Base-by-base conservation (phyloP, 2,888 invertebrate species). In the Sarcophaga caerulescens region DNA sequence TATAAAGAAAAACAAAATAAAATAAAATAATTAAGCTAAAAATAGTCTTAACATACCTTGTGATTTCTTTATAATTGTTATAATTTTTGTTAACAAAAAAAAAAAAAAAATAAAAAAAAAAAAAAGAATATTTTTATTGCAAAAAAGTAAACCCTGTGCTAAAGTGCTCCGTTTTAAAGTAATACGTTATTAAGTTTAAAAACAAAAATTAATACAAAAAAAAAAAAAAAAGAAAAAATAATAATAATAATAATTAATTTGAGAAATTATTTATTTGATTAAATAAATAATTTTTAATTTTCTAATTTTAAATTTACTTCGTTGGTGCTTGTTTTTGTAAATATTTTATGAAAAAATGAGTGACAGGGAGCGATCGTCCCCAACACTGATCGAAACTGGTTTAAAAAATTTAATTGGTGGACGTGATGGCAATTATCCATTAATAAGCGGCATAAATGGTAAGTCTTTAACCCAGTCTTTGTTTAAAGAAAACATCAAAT, bases 361-460 rank as follows among this genome's bases (percentile, higher is more conserved):
- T 95, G 97, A 96, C 95, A 96, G 97, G 95, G 97, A 97, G 95
- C 96, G 96, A 94, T 96, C 95, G 94, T 97, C 96, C 94, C 97
- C 97, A 94, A 96, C 96, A 95, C 95, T 97, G 94, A 95, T 96
- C 94, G 97, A 97, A 95, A 96, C 96, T 94, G 97, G 97, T 94
- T 93, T 93, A 93, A 97, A 97, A 95, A 96, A 96, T 92, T 96
- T 97, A 94, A 96, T 97, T 93, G 93, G 93, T 90, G 96, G 96
- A 93, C 96, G 97, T 93, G 96, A 96, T 94, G 96, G 96, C 94
- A 96, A 96, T 94, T 96, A 95, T 94, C 96, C 96, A 91, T 94
- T 96, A 90, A 95, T 96, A 93, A 96, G 96, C 94, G 96, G 96
- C 95, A 95, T 96, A 94, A 95, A 95, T 95, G 94, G 93, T 93